Evolutionary conservation across 2,113 vertebrate genomes (phyloP).

Genomic region (Tenrec ecaudatus): DNA sequence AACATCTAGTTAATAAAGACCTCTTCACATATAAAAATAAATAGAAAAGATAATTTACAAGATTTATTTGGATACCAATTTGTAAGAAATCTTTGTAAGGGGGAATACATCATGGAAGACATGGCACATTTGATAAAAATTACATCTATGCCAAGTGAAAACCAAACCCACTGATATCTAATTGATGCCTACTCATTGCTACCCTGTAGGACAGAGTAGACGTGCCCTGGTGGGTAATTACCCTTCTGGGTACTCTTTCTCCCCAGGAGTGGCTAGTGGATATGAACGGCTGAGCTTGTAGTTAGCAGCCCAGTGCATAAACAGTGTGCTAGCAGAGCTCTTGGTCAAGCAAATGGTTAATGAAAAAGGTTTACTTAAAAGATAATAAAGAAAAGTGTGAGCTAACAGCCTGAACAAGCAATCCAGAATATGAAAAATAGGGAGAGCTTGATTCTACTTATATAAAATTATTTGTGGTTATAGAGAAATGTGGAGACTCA

Average conservation of each 20-base stretch:
- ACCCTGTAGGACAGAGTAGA: no score
- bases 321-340: no score
- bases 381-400: not conserved
- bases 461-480: not conserved
- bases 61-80: not conserved
- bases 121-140: not conserved
- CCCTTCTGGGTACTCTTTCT: no score
- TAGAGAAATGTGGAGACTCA: not conserved
- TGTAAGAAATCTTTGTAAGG: not conserved
- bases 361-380: not conserved
- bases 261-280: no score
- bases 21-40: not conserved
- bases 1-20: slow-evolving; percentile 24
- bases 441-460: not conserved
- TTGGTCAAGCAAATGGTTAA: not conserved
- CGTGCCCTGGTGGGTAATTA: no score
- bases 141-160: not conserved
- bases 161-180: no score
- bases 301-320: no score
- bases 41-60: slow-evolving; percentile 27
- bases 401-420: not conserved
- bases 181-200: no score
- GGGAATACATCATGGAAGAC: not conserved
- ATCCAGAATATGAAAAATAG: not conserved
- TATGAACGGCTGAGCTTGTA: no score